Evolutionary conservation across 2,888 invertebrate genomes (phyloP).

Genomic region (Cotesia congregata): DNA sequence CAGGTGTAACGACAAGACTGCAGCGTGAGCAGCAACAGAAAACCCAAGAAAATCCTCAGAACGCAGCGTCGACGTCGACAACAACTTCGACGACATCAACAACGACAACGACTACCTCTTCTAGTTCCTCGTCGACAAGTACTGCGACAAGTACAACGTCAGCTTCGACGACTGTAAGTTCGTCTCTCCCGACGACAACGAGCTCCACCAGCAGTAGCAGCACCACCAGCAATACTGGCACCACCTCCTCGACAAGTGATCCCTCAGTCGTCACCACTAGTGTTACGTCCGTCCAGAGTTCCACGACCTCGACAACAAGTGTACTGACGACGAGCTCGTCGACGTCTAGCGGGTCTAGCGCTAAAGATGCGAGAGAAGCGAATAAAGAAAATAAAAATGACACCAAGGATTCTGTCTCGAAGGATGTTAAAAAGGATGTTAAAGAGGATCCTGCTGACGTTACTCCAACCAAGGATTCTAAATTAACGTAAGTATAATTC

Average conservation of each 20-base stretch:
- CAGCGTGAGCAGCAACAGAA: constrained; percentile 85
- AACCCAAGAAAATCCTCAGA: constrained; percentile 72
- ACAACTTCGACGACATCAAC: constrained; percentile 53
- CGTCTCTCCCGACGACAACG: constrained; percentile 53
- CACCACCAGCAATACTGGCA: constrained; percentile 49
- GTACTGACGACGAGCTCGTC: constrained; percentile 48
- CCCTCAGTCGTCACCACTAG: constrained; percentile 49
- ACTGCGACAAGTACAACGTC: constrained; percentile 57
- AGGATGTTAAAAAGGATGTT: constrained; percentile 62
- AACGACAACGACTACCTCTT: constrained; percentile 48
- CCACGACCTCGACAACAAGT: constrained; percentile 55
- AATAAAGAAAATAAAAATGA: constrained; percentile 76
- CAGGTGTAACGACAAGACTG: constrained; percentile 88
- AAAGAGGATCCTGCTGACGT: constrained; percentile 63
- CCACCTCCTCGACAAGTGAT: constrained; percentile 46
- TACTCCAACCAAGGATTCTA: constrained; percentile 57
- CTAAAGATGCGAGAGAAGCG: constrained; percentile 70
- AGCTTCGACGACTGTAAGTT: constrained; percentile 48
- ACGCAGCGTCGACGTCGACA: constrained; percentile 57
- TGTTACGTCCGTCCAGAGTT: constrained; percentile 56
- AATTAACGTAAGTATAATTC: constrained; percentile 58
- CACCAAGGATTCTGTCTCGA: constrained; percentile 69
- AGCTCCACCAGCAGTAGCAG: constrained; percentile 56
- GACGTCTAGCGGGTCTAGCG: constrained; percentile 50
- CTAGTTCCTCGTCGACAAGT: constrained; percentile 49